Evolutionary conservation across 2,797 vertebrate genomes (phyloP), one percentile per base, ranked within the genome.

Genomic region (Gymnocypris eckloni): DNA sequence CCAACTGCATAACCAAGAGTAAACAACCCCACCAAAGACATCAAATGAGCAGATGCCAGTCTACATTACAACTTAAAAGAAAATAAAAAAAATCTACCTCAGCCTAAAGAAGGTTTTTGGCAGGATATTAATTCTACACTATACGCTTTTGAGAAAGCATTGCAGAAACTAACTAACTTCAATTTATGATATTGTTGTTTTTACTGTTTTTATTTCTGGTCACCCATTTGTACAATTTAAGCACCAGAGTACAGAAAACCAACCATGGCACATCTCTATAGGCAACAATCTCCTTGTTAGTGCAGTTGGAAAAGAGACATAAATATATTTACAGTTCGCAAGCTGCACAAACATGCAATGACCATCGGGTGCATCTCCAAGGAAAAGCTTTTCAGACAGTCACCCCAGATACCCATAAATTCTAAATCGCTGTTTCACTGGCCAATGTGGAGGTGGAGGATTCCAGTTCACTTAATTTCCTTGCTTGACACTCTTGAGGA

Each of bases 401-500:
- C 76, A 73, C 88, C 81, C 18, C 69, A 78, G 86, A 84, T 69
- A 82, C 88, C 48, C 79, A 76, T 85, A 85, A 83, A 82, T 72
- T 39, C 54, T 67, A 48, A 80, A 85, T 85, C 15, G 43, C 54
- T 72, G 45, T 82, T 61, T 67, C 28, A 50, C 45, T 33, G 56
- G 86, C 77, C 70, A 54, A 70, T 80, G 66, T 69, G 48, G n/a
- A 45, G 22, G 25, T 66, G 78, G 22, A 41, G 64, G 59, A 41
- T 86, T 41, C 77, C 69, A 75, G 71, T 76, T 82, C 12, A 33
- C n/a, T 39, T 72, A 61, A 81, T 72, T 87, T 75, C 52, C 70
- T 45, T 41, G 1, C 64, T 71, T 86, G 83, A 77, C 64, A 43
- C 50, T 81, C 41, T 84, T 79, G 20, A 64, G 79, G 28, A 82